phyloP scores from a whole-genome alignment of 2,797 vertebrate genomes.

The Rallus crepitans region DNA sequence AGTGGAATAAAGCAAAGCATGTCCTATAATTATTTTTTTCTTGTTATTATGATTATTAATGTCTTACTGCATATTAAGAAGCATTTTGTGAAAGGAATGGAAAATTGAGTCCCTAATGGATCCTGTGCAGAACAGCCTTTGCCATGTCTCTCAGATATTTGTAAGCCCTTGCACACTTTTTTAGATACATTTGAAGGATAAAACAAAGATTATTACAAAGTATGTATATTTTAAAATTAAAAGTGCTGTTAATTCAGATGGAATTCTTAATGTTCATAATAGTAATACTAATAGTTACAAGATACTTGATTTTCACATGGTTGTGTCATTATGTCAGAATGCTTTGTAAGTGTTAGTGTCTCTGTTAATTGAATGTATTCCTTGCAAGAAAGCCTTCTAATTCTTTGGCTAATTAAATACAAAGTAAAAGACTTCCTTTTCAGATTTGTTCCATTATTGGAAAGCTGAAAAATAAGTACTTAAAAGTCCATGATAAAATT shows the following conservation, averaged over 20 bases:
- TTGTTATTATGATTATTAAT: background rate
- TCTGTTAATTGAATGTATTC: background rate
- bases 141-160: background rate
- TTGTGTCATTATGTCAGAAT: background rate
- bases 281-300: background rate
- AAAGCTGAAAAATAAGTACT: background rate
- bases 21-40: background rate
- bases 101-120: background rate
- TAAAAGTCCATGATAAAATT: background rate
- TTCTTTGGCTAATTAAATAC: background rate
- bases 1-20: background rate
- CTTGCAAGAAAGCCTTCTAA: background rate
- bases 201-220: background rate
- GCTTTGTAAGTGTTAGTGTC: background rate
- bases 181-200: background rate
- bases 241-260: background rate
- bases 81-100: background rate
- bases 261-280: background rate
- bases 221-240: background rate
- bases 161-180: background rate
- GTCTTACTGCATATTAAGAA: background rate
- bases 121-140: background rate
- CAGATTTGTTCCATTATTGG: background rate
- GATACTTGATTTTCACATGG: background rate
- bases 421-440: background rate